Base-by-base conservation (phyloP, 2,797 vertebrate genomes). In the Prunella strophiata region DNA sequence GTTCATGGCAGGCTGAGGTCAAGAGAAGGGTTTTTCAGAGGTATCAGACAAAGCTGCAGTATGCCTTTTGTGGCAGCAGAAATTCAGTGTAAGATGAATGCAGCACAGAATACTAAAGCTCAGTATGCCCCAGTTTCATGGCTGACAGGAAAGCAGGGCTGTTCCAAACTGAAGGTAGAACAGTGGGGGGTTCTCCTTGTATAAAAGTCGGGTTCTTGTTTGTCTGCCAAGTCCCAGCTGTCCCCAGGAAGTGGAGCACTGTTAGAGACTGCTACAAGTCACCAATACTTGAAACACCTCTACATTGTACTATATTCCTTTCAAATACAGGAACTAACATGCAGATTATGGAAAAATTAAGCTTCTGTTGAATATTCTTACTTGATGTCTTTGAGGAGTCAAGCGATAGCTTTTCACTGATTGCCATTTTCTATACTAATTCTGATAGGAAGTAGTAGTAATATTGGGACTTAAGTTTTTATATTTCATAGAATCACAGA, bases 91-190 rank as follows among this genome's bases (percentile, higher is more conserved):
- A 47, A 75, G 58, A 27, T 67, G 66, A 68, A 78, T n/a, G 71
- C 75, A 81, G 62, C 45, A 55, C 30, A 85, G 85, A 77, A 89
- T 93, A 70, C 71, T 81, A 75, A 89, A 91, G 58, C 36, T 81
- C 61, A 59, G 50, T 48, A 16, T 59, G 47, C 43, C 83, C 54
- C 76, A 76, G 58, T 95, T 85, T 82, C 7, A 54, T 84, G 67
- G 47, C 42, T 84, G 61, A 15, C 70, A 43, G 70, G 85, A 52
- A 77, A 73, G 81, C 70, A 70, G 38, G 32, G 40, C 52, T 75
- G 16, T 40, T 88, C 19, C 58, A 72, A 59, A n/a, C 36, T 50
- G 29, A 43, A 87, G 54, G 59, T 48, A 67, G 22, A 78, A 42
- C n/a, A 91, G 40, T n/a, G 75, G 47, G 57, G 54, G 48, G 50